phyloP scores from a whole-genome alignment of 2,888 invertebrate genomes.

The Belgica antarctica region DNA sequence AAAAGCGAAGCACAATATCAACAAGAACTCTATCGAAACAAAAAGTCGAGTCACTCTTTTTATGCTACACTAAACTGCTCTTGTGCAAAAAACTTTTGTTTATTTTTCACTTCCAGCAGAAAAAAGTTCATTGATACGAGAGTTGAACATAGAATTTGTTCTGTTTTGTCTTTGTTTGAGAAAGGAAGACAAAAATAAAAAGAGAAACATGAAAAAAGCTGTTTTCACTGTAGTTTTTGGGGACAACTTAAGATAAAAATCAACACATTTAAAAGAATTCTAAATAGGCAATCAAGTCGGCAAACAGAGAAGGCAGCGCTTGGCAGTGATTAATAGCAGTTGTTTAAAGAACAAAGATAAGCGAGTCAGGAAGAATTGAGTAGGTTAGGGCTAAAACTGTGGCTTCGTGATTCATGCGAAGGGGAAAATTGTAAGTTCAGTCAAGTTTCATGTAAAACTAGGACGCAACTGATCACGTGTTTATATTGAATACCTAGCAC shows the following conservation, averaged over 20 bases:
- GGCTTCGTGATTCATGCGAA: too few relatives aligned
- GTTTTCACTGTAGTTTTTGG: background rate
- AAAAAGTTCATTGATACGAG: constrained; percentile 41
- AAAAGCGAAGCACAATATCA: constrained; percentile 25
- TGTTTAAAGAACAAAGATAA: too few relatives aligned
- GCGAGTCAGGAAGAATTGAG: too few relatives aligned
- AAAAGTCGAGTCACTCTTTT: constrained; percentile 6
- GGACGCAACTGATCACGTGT: too few relatives aligned
- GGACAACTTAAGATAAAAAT: constrained; percentile 11
- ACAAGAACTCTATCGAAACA: constrained; percentile 5
- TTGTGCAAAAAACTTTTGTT: constrained; percentile 27
- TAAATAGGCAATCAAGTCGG: constrained; percentile 12
- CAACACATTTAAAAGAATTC: constrained; percentile 9
- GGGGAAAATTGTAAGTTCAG: too few relatives aligned
- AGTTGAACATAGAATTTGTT: background rate
- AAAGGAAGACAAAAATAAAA: background rate
- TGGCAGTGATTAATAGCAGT: background rate
- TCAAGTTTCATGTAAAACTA: too few relatives aligned
- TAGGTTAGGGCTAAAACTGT: too few relatives aligned
- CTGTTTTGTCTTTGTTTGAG: background rate
- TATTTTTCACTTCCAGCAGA: constrained; percentile 2
- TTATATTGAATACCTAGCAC: too few relatives aligned
- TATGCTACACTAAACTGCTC: background rate
- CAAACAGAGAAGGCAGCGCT: background rate
- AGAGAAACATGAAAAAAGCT: background rate